Percentiles rank a stretch among this genome's conserved stretches.
phyloP scores from a whole-genome alignment of 2,888 invertebrate genomes.

The Clanis bilineata region DNA sequence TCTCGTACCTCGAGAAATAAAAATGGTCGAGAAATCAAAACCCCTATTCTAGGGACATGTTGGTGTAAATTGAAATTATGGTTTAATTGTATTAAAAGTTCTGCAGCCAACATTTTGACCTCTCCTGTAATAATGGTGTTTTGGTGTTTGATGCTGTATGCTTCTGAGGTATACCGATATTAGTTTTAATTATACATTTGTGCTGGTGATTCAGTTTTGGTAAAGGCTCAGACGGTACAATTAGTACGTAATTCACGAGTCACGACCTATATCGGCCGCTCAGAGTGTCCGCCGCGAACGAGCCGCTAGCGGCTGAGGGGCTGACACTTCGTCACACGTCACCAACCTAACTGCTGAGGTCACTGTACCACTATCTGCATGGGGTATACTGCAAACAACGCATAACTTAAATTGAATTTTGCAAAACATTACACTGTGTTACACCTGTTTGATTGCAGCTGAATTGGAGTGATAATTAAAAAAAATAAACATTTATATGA shows the following conservation, averaged over 20 bases:
- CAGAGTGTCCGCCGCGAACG: neutral
- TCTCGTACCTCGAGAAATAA: no score
- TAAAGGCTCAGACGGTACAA: neutral
- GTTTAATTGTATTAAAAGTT: no score
- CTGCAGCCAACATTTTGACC: neutral
- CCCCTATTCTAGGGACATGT: no score
- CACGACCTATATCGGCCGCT: neutral
- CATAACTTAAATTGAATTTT: no score
- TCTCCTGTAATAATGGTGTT: neutral
- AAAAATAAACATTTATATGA: no score
- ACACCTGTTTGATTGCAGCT: no score
- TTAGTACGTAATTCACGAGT: neutral
- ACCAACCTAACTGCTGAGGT: neutral
- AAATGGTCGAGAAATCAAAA: no score
- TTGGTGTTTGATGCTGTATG: no score
- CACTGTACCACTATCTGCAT: neutral
- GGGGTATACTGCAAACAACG: neutral
- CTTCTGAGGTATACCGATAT: no score
- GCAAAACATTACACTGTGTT: no score
- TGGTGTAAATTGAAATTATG: no score
- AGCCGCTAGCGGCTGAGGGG: neutral
- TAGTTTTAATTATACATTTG: slow-evolving; percentile 10
- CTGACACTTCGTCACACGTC: neutral
- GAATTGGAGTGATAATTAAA: no score
- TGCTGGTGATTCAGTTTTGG: neutral